Conservation (phyloP, 64 coral and sea anemone species). For the Pachyseris speciosa region DNA sequence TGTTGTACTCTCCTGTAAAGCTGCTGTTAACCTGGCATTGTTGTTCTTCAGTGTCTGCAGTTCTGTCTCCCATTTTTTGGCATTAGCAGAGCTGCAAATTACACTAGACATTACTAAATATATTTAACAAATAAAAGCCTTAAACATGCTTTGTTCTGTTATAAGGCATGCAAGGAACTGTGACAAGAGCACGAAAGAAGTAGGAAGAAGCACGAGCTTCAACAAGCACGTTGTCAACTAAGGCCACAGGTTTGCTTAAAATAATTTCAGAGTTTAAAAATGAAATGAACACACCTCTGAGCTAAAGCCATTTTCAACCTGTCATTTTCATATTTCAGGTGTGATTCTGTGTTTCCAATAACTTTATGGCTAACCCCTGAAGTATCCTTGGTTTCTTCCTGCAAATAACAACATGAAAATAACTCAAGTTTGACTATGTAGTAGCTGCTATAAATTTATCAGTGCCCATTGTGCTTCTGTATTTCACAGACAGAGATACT, state of each 20-base stretch:
- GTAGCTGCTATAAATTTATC: no score
- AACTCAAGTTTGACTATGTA: neutral
- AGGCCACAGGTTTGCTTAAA: neutral
- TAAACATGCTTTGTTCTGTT: no score
- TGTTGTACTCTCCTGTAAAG: constrained; percentile 96
- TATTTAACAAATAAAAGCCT: no score
- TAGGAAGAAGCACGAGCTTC: no score
- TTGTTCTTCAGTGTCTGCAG: constrained; percentile 97
- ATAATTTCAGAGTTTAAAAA: no score
- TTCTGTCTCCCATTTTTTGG: constrained; percentile 99
- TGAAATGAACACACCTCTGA: no score
- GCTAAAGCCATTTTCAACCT: constrained; percentile 97
- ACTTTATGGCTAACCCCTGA: constrained; percentile 81
- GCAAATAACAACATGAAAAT: neutral
- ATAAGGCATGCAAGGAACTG: no score
- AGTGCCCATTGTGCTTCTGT: no score
- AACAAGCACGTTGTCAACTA: no score
- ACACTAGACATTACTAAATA: neutral
- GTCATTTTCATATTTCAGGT: constrained; percentile 99
- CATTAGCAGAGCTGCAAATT: constrained; percentile 85
- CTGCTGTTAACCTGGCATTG: constrained; percentile 94
- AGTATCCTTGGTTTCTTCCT: constrained; percentile 83
- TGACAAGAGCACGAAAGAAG: no score
- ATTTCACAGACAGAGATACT: no score
- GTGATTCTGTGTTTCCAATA: constrained; percentile 87